Evolutionary conservation across 2,797 vertebrate genomes (phyloP).

Genomic region (Discoglossus pictus): DNA sequence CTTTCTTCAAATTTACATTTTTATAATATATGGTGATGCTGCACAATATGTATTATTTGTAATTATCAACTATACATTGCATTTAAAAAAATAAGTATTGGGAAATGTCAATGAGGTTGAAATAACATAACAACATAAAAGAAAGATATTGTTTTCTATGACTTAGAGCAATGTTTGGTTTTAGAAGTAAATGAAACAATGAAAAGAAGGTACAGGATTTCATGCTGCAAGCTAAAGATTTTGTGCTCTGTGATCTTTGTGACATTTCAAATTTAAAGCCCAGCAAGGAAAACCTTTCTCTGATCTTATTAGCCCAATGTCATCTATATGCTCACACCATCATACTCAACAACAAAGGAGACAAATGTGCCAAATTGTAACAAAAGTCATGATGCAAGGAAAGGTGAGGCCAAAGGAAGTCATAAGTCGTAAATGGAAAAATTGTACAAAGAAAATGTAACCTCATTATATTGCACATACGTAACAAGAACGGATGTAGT

Average conservation of each 20-base stretch:
- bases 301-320: conserved; percentile 29
- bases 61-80: not conserved
- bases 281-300: conserved; percentile 20
- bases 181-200: conserved; percentile 34
- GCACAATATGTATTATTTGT: not conserved
- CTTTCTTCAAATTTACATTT: too few species aligned
- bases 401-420: too few species aligned
- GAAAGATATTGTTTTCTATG: conserved; percentile 30
- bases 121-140: conserved; percentile 15
- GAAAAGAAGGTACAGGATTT: conserved; percentile 43
- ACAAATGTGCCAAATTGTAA: too few species aligned
- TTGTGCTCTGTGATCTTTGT: conserved; percentile 42
- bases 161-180: conserved; percentile 44
- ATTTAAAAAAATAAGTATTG: not conserved
- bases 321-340: not conserved
- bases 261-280: conserved; percentile 41
- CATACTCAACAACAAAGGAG: not conserved
- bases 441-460: too few species aligned
- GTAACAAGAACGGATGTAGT: too few species aligned
- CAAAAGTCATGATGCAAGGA: too few species aligned
- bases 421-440: too few species aligned
- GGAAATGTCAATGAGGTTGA: conserved; percentile 9
- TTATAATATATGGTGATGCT: not conserved
- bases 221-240: conserved; percentile 36
- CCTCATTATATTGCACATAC: too few species aligned